Percentiles rank a stretch among this genome's conserved stretches.
These are phyloP conservation scores for Theocolax elegans DNA, from an alignment of 1,140 invertebrate genomes.

Conservation along the genomic window DNA sequence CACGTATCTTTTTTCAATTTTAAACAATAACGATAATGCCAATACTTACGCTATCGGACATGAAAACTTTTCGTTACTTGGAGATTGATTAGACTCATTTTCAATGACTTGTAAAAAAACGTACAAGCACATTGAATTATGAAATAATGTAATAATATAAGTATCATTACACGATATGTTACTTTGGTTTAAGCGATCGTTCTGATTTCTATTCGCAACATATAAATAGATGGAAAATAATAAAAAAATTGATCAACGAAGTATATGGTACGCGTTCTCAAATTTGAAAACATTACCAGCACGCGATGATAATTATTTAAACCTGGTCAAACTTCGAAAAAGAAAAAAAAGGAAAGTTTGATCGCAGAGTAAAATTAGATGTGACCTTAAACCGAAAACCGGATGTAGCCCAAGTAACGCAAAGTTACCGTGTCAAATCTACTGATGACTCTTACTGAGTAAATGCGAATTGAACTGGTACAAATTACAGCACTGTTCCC, in stretches of 20 bases:
- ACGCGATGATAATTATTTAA: too few relatives aligned
- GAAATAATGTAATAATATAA: not conserved
- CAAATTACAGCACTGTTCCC: slow-evolving; percentile 90
- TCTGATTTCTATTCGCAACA: not conserved
- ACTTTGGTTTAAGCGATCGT: not conserved
- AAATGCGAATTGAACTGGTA: slow-evolving; percentile 98
- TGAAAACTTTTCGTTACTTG: slow-evolving; percentile 1
- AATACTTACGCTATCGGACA: not conserved
- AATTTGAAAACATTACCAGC: too few relatives aligned
- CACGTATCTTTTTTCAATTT: not conserved
- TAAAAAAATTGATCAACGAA: too few relatives aligned
- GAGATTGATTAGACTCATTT: too few relatives aligned
- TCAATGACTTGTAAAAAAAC: too few relatives aligned
- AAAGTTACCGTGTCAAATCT: slow-evolving; percentile 37
- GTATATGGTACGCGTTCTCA: too few relatives aligned
- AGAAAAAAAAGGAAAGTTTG: too few relatives aligned
- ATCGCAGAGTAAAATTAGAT: too few relatives aligned
- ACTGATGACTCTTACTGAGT: slow-evolving; percentile 90
- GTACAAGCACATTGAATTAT: too few relatives aligned
- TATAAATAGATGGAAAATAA: not conserved
- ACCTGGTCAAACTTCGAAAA: too few relatives aligned
- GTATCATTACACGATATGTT: not conserved
- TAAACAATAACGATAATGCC: not conserved
- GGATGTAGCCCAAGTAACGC: not conserved
- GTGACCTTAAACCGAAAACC: too few relatives aligned